These are phyloP conservation scores for Acomys russatus DNA, from an alignment of 2,797 vertebrate species.

Conservation along the genomic window DNA sequence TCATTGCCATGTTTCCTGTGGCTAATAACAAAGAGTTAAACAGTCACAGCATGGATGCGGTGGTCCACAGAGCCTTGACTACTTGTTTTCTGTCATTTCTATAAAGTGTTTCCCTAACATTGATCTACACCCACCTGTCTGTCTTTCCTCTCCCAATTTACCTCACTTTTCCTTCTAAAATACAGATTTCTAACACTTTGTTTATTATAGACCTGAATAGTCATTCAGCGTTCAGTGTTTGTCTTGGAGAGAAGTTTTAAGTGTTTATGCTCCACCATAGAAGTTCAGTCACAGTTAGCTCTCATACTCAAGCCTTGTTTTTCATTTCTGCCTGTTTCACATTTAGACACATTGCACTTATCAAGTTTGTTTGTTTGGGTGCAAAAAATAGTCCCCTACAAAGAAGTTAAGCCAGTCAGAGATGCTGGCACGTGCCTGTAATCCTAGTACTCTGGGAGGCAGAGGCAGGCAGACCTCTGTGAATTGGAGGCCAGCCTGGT, in stretches of 20 bases:
- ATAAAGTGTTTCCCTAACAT: not conserved
- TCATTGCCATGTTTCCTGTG: slow-evolving; percentile 18
- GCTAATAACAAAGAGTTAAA: slow-evolving; percentile 6
- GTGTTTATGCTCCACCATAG: not conserved
- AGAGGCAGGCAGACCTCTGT: too few species aligned
- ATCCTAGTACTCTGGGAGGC: too few species aligned
- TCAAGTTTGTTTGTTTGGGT: not conserved
- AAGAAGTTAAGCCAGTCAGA: not conserved
- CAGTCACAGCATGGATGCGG: not conserved
- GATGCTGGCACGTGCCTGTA: too few species aligned
- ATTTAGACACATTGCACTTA: not conserved
- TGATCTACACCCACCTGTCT: not conserved
- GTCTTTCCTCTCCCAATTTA: not conserved
- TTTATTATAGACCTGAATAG: not conserved
- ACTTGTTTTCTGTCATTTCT: not conserved
- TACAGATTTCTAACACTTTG: not conserved
- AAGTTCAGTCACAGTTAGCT: not conserved
- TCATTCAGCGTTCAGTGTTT: not conserved
- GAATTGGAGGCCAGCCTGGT: too few species aligned
- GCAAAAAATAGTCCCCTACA: not conserved
- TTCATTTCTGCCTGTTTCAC: not conserved
- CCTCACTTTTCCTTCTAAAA: slow-evolving; percentile 33
- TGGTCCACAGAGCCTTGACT: not conserved
- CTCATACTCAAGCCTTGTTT: not conserved
- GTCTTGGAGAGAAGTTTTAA: slow-evolving; percentile 11